A percentile compares a stretch with the other conserved stretches of the same genome.
Evolutionary conservation across 1,140 invertebrate species (phyloP).

Genomic region (Drosophila tsacasi): DNA sequence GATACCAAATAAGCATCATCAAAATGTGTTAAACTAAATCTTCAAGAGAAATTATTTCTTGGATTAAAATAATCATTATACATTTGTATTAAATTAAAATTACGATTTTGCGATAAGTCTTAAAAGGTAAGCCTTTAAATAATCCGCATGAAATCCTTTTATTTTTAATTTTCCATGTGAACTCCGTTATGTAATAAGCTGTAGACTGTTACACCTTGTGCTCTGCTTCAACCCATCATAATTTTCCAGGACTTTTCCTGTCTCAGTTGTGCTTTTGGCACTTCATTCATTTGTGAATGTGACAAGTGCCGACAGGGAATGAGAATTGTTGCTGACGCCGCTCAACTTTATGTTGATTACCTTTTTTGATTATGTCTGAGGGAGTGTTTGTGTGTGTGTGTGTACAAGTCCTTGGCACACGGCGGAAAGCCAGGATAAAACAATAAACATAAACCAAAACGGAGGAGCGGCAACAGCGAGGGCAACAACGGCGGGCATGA

Average conservation of each 20-base stretch:
- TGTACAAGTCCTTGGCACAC: conserved; percentile 54
- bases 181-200: conserved; percentile 6
- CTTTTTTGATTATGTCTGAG: conserved; percentile 81
- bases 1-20: too few species aligned
- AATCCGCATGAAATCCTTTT: background rate
- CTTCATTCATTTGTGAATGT: conserved; percentile 82
- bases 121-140: background rate
- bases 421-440: conserved; percentile 75
- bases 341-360: conserved; percentile 82
- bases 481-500: conserved; percentile 43
- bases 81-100: background rate
- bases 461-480: conserved; percentile 2
- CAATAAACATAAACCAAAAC: conserved; percentile 82
- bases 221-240: conserved; percentile 7
- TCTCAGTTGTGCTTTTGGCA: conserved; percentile 80
- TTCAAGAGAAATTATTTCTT: too few species aligned
- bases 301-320: conserved; percentile 69
- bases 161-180: background rate
- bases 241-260: conserved; percentile 40
- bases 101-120: background rate
- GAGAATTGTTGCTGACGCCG: conserved; percentile 77
- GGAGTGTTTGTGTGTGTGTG: conserved; percentile 69
- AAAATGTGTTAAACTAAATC: too few species aligned
- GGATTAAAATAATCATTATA: background rate
- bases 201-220: conserved; percentile 6